Evolutionary conservation across 2,113 vertebrate genomes (phyloP).

Genomic region (Coreoperca whiteheadi): DNA sequence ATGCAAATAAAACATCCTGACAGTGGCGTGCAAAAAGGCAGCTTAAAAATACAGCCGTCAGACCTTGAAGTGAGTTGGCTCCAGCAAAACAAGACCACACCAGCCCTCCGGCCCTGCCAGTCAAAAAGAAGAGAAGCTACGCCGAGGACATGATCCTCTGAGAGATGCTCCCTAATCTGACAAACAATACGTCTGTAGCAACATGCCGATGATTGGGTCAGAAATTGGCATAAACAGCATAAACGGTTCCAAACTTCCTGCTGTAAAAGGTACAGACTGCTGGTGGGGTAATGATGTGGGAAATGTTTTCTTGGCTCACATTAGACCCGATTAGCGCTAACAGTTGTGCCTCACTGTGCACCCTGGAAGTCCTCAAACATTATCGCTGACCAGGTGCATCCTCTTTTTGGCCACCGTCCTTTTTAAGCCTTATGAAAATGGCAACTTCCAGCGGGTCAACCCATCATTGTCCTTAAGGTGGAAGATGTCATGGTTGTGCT

Average conservation of each 20-base stretch:
- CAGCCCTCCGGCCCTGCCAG: constrained; percentile 13
- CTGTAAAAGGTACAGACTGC: constrained; percentile 28
- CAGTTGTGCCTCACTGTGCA: constrained; percentile 38
- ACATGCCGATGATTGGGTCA: constrained; percentile 5
- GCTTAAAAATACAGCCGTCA: constrained; percentile 38
- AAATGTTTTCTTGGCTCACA: constrained; percentile 58
- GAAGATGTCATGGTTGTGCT: neutral
- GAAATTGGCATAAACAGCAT: constrained; percentile 27
- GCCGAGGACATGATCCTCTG: neutral
- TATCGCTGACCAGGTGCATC: constrained; percentile 21
- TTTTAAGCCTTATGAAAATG: neutral
- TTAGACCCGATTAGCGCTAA: constrained; percentile 17
- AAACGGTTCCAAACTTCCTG: constrained; percentile 31
- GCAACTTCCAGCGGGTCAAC: neutral
- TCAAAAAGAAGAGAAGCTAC: neutral
- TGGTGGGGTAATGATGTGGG: constrained; percentile 61
- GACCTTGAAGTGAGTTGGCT: constrained; percentile 25
- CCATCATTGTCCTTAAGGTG: neutral
- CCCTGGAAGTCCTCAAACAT: constrained; percentile 21
- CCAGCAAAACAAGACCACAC: neutral
- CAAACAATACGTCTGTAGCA: neutral
- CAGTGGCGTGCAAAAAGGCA: constrained; percentile 40
- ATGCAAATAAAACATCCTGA: constrained; percentile 44
- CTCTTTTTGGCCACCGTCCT: neutral
- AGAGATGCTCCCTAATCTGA: neutral